A percentile compares a stretch with the other conserved stretches of the same genome.
Conservation (phyloP, 2,888 invertebrate species). For the Bombylius major region DNA sequence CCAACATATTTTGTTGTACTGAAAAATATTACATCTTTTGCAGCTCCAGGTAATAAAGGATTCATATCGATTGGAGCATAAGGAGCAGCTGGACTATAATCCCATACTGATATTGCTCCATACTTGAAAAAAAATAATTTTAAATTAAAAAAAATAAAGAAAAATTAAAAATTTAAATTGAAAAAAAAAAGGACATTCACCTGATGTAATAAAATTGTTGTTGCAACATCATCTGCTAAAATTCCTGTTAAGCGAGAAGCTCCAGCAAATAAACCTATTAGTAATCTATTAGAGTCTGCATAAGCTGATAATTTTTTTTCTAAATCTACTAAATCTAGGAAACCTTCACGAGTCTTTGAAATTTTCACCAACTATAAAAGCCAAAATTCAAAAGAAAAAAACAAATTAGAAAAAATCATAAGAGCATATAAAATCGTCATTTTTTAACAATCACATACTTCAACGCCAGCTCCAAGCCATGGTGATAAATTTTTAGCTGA, state of each 20-base stretch:
- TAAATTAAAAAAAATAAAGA: neutral
- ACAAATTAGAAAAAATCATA: conserved; percentile 1
- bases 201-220: conserved; percentile 67
- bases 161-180: neutral
- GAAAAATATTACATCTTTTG: conserved; percentile 82
- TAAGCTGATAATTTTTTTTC: conserved; percentile 55
- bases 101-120: conserved; percentile 79
- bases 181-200: conserved; percentile 2
- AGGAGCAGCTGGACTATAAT: conserved; percentile 75
- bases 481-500: conserved; percentile 66
- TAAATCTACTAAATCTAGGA: conserved; percentile 63
- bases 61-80: conserved; percentile 74
- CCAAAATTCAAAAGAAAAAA: conserved; percentile 2
- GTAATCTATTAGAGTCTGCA: conserved; percentile 46
- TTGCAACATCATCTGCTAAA: conserved; percentile 68
- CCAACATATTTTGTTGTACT: conserved; percentile 85
- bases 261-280: conserved; percentile 77
- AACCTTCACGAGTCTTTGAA: conserved; percentile 64
- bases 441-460: conserved; percentile 40
- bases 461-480: conserved; percentile 68
- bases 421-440: neutral
- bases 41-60: conserved; percentile 56
- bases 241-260: conserved; percentile 84
- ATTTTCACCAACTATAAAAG: conserved; percentile 57
- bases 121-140: conserved; percentile 33